A percentile compares a stretch with the other conserved stretches of the same genome.
phyloP scores from a whole-genome alignment of 2,888 invertebrate genomes.

The Orthonychiurus folsomi region DNA sequence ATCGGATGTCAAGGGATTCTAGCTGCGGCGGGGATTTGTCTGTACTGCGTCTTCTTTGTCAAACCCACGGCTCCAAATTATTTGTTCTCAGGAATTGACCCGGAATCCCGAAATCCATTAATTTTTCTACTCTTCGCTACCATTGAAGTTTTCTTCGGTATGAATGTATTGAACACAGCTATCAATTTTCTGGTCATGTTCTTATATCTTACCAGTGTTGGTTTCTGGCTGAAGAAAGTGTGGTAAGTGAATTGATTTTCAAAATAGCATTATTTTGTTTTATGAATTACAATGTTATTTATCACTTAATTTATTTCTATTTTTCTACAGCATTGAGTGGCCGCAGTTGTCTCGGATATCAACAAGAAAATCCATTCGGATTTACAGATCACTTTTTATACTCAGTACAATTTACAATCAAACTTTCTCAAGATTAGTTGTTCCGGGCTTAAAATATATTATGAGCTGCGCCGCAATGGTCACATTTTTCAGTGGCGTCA shows the following conservation, averaged over 20 bases:
- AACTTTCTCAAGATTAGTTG: background rate
- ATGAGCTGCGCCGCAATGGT: background rate
- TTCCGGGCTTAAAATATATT: background rate
- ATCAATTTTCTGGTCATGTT: background rate
- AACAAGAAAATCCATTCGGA: background rate
- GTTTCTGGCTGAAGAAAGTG: background rate
- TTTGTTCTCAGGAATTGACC: background rate
- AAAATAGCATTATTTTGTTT: too few relatives aligned
- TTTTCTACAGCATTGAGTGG: background rate
- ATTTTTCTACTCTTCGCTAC: background rate
- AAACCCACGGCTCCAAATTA: background rate
- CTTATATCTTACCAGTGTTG: background rate
- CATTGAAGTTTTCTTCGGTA: background rate
- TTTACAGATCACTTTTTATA: background rate
- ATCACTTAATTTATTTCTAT: background rate
- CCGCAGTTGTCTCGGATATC: background rate
- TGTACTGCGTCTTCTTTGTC: background rate
- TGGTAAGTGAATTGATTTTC: background rate
- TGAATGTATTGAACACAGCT: background rate
- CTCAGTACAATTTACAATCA: background rate
- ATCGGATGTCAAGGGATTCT: background rate
- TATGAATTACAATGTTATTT: background rate
- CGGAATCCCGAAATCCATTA: background rate
- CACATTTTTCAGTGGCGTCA: background rate
- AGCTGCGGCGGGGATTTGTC: background rate